These are phyloP conservation scores for Plodia interpunctella DNA, from an alignment of 1,140 invertebrate species.

Conservation along the genomic window DNA sequence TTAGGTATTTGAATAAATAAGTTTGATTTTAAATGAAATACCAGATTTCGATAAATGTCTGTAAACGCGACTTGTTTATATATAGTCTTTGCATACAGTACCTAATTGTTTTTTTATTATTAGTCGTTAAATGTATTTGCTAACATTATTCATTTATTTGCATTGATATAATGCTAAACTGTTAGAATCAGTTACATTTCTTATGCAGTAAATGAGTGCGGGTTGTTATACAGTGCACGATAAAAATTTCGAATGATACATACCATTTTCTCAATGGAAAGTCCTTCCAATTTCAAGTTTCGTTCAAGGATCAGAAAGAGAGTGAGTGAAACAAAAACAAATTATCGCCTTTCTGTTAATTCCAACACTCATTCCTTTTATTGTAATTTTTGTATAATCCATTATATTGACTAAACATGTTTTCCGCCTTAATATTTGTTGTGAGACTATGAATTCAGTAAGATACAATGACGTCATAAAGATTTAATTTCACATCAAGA, in stretches of 20 bases:
- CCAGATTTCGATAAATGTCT: no score
- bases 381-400: conserved; percentile 70
- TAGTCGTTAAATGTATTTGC: no score
- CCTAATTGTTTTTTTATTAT: no score
- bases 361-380: conserved; percentile 75
- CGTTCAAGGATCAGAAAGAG: conserved; percentile 33
- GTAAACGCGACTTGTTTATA: no score
- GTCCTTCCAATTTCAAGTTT: conserved; percentile 39
- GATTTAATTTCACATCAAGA: conserved; percentile 13
- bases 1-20: no score
- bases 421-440: conserved; percentile 75
- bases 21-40: no score
- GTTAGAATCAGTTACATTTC: conserved; percentile 35
- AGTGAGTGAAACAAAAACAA: conserved; percentile 55
- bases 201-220: conserved; percentile 54
- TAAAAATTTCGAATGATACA: conserved; percentile 64
- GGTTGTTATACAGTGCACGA: conserved; percentile 61
- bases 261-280: conserved; percentile 51
- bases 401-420: conserved; percentile 47
- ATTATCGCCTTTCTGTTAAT: conserved; percentile 70
- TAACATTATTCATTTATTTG: no score
- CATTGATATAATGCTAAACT: conserved; percentile 48
- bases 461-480: conserved; percentile 50
- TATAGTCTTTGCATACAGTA: no score
- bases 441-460: conserved; percentile 68